Conservation (phyloP, 2,888 invertebrate species). For the Andrena trimmerana region DNA sequence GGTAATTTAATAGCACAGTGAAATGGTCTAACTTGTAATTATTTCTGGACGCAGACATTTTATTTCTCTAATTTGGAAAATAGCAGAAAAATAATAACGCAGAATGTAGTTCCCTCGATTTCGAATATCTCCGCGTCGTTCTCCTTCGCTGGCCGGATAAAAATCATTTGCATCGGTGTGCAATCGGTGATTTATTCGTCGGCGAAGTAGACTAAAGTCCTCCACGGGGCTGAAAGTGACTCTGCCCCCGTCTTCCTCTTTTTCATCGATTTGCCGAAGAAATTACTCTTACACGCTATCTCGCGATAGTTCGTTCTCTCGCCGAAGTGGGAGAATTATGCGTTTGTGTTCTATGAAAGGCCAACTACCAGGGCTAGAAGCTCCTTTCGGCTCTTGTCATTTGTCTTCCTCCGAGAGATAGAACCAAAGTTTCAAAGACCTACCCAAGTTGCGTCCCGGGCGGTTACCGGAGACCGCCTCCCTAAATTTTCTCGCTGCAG, state of each 20-base stretch:
- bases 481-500: slow-evolving; percentile 77
- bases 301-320: slow-evolving; percentile 57
- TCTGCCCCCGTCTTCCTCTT: slow-evolving; percentile 15
- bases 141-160: neutral
- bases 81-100: too few relatives aligned
- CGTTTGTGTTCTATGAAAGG: slow-evolving; percentile 78
- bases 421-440: slow-evolving; percentile 81
- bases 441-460: slow-evolving; percentile 76
- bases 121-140: neutral
- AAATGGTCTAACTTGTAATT: too few relatives aligned
- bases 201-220: slow-evolving; percentile 1
- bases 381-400: slow-evolving; percentile 76
- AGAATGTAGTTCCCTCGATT: neutral
- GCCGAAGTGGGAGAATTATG: slow-evolving; percentile 75
- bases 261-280: slow-evolving; percentile 63
- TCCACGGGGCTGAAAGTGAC: neutral
- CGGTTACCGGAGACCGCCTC: slow-evolving; percentile 62
- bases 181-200: slow-evolving; percentile 38
- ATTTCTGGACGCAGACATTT: too few relatives aligned
- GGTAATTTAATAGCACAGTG: too few relatives aligned
- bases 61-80: too few relatives aligned
- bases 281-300: slow-evolving; percentile 69
- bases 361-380: slow-evolving; percentile 67
- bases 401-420: slow-evolving; percentile 82
- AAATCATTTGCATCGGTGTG: slow-evolving; percentile 2